A percentile compares a stretch with the other conserved stretches of the same genome.
Evolutionary conservation across 2,888 invertebrate genomes (phyloP).

Genomic region (Ischnus inquisitorius): DNA sequence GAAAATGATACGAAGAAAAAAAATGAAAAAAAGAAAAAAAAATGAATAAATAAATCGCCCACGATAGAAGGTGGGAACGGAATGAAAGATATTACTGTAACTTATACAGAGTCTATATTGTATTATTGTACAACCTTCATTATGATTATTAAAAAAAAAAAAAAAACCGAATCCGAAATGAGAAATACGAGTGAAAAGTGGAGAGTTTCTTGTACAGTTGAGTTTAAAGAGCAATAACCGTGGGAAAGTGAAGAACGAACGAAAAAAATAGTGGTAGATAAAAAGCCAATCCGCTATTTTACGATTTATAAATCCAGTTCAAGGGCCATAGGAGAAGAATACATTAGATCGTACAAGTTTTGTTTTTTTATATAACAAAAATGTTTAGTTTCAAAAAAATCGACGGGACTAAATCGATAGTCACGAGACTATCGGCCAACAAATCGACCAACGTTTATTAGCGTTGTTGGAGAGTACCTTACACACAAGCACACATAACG

Average conservation of each 20-base stretch:
- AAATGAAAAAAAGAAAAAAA: slow-evolving; percentile 20
- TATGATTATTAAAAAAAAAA: slow-evolving; percentile 74
- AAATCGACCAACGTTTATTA: slow-evolving; percentile 46
- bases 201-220: slow-evolving; percentile 53
- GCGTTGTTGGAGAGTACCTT: slow-evolving; percentile 42
- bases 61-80: slow-evolving; percentile 45
- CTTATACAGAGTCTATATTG: slow-evolving; percentile 84
- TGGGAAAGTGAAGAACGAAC: slow-evolving; percentile 43
- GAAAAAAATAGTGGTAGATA: slow-evolving; percentile 65
- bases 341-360: slow-evolving; percentile 50
- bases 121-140: slow-evolving; percentile 82
- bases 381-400: slow-evolving; percentile 22
- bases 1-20: slow-evolving; percentile 41
- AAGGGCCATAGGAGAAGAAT: slow-evolving; percentile 57
- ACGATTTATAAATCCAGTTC: slow-evolving; percentile 77
- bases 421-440: slow-evolving; percentile 33
- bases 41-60: slow-evolving; percentile 35
- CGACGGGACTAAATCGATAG: slow-evolving; percentile 43
- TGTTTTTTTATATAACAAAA: slow-evolving; percentile 24
- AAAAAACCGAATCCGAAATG: slow-evolving; percentile 64
- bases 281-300: slow-evolving; percentile 79
- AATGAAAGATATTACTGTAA: slow-evolving; percentile 82
- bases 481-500: slow-evolving; percentile 18
- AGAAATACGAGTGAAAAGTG: slow-evolving; percentile 18
- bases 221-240: slow-evolving; percentile 52